Percentiles rank a stretch among this genome's conserved stretches.
These are phyloP conservation scores for Pelusios castaneus DNA, from an alignment of 2,113 vertebrate species.

Conservation along the genomic window DNA sequence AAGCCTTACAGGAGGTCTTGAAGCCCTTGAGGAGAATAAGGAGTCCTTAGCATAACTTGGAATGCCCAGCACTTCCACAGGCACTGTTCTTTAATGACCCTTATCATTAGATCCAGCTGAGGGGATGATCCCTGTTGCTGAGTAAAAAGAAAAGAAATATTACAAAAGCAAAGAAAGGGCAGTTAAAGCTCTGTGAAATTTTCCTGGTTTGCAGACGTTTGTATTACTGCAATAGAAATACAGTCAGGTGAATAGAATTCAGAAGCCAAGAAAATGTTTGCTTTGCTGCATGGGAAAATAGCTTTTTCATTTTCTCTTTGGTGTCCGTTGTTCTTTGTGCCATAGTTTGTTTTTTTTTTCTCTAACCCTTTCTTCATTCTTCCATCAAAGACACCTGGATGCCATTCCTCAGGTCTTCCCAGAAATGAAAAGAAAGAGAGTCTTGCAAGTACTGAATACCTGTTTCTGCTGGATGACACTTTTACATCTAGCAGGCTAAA, in stretches of 20 bases:
- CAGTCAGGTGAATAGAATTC: neutral
- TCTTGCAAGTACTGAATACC: neutral
- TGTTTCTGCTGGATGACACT: neutral
- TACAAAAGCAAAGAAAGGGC: neutral
- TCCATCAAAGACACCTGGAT: neutral
- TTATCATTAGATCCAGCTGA: neutral
- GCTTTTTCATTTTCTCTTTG: conserved; percentile 19
- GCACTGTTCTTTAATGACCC: neutral
- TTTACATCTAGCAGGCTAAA: neutral
- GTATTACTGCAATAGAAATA: neutral
- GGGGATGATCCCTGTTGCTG: neutral
- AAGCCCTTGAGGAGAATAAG: neutral
- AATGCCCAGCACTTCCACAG: neutral
- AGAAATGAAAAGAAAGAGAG: neutral
- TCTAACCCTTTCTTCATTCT: neutral
- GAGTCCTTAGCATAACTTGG: neutral
- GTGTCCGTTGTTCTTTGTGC: neutral
- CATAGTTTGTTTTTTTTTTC: neutral
- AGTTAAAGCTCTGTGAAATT: neutral
- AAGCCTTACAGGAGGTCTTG: neutral
- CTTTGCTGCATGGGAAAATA: neutral
- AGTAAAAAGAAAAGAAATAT: neutral
- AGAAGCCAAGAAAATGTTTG: neutral
- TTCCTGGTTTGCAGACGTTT: neutral
- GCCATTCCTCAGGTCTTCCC: neutral